Percentiles rank a stretch among this genome's conserved stretches.
phyloP scores from a whole-genome alignment of 1,140 invertebrate genomes.

The Eulimnadia texana region DNA sequence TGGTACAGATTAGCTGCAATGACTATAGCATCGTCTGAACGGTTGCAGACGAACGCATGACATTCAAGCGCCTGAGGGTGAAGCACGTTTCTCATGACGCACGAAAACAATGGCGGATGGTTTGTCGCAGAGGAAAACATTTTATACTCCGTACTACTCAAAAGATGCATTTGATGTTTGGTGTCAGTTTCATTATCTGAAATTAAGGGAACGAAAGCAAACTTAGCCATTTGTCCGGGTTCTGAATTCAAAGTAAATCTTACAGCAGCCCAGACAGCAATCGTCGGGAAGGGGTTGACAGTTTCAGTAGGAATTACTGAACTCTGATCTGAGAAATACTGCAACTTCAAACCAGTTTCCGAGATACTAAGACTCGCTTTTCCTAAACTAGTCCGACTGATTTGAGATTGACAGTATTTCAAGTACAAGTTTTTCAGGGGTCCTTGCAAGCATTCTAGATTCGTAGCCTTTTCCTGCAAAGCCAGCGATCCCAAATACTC shows the following conservation, averaged over 20 bases:
- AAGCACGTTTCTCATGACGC: slow-evolving; percentile 61
- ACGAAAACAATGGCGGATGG: slow-evolving; percentile 75
- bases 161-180: slow-evolving; percentile 45
- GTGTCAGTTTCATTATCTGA: slow-evolving; percentile 65
- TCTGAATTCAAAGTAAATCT: slow-evolving; percentile 39
- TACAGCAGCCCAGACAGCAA: slow-evolving; percentile 78
- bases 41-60: slow-evolving; percentile 71
- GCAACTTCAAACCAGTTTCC: slow-evolving; percentile 40
- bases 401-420: slow-evolving; percentile 35
- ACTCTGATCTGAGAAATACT: slow-evolving; percentile 34
- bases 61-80: slow-evolving; percentile 65
- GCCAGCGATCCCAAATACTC: slow-evolving; percentile 67
- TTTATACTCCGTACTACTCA: slow-evolving; percentile 33
- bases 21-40: slow-evolving; percentile 68
- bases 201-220: slow-evolving; percentile 70
- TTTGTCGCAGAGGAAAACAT: slow-evolving; percentile 26
- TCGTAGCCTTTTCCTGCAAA: slow-evolving; percentile 59
- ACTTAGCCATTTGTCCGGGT: slow-evolving; percentile 31
- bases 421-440: slow-evolving; percentile 64
- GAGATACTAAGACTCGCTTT: slow-evolving; percentile 57
- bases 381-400: slow-evolving; percentile 27
- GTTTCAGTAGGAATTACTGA: slow-evolving; percentile 28
- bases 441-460: slow-evolving; percentile 60
- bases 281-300: slow-evolving; percentile 67
- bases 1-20: slow-evolving; percentile 79